Evolutionary conservation across 2,888 invertebrate species (phyloP).

Genomic region (Clepsis dumicolana): DNA sequence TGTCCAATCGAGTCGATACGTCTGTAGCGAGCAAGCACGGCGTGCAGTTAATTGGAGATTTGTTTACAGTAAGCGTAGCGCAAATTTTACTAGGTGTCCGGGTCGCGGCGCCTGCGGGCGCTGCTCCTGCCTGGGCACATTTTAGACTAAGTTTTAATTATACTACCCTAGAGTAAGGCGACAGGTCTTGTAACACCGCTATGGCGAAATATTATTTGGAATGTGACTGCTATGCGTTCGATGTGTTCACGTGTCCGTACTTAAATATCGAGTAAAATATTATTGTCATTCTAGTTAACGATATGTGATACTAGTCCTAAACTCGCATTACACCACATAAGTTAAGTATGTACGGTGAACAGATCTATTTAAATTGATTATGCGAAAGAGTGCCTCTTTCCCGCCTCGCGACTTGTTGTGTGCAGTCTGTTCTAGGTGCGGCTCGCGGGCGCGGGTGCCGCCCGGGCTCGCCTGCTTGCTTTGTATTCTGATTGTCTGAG

Average conservation of each 20-base stretch:
- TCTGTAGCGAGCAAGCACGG: constrained; percentile 52
- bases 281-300: constrained; percentile 22
- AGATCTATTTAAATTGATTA: constrained; percentile 22
- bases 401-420: constrained; percentile 37
- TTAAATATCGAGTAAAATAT: constrained; percentile 28
- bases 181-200: constrained; percentile 79
- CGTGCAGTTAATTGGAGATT: constrained; percentile 60
- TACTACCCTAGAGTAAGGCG: constrained; percentile 77
- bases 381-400: constrained; percentile 27
- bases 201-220: constrained; percentile 66
- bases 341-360: constrained; percentile 39
- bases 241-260: constrained; percentile 61
- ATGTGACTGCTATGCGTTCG: constrained; percentile 64
- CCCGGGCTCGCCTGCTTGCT: constrained; percentile 10
- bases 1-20: constrained; percentile 59
- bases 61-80: constrained; percentile 73
- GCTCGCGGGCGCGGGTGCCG: background rate
- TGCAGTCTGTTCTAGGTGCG: constrained; percentile 30
- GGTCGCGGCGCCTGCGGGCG: constrained; percentile 55
- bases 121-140: constrained; percentile 48
- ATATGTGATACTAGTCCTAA: constrained; percentile 31
- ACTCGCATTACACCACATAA: constrained; percentile 21
- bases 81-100: constrained; percentile 63
- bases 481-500: constrained; percentile 24
- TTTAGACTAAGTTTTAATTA: constrained; percentile 69